Evolutionary conservation across 2,113 vertebrate genomes (phyloP).

Genomic region (Ciconia boyciana): DNA sequence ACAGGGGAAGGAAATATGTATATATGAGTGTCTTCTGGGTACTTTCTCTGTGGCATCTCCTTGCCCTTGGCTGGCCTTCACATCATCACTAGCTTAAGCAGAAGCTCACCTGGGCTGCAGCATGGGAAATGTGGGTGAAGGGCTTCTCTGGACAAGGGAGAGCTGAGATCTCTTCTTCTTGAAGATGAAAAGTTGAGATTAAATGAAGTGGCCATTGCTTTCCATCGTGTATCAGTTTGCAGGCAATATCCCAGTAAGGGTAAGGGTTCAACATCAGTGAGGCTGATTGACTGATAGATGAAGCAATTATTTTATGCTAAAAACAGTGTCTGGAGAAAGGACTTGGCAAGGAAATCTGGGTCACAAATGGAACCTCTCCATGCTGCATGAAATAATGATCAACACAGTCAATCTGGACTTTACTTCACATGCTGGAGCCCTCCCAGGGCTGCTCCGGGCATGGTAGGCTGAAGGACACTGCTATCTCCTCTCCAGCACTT

Average conservation of each 20-base stretch:
- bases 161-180: neutral
- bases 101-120: neutral
- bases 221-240: fast-evolving
- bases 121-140: neutral
- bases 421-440: fast-evolving
- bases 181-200: neutral
- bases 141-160: neutral
- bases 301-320: neutral
- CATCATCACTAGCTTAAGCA: neutral
- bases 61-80: neutral
- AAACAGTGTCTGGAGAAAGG: neutral
- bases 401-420: neutral
- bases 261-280: neutral
- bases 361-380: neutral
- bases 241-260: neutral
- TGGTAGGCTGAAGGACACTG: neutral
- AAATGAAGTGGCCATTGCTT: neutral
- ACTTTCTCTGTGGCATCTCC: neutral
- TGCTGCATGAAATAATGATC: neutral
- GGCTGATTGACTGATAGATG: neutral
- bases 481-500: neutral
- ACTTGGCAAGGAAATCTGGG: neutral
- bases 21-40: neutral
- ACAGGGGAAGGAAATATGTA: neutral
- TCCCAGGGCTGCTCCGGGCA: neutral